Evolutionary conservation across 2,888 invertebrate genomes (phyloP).

Genomic region (Epirrita christyi): DNA sequence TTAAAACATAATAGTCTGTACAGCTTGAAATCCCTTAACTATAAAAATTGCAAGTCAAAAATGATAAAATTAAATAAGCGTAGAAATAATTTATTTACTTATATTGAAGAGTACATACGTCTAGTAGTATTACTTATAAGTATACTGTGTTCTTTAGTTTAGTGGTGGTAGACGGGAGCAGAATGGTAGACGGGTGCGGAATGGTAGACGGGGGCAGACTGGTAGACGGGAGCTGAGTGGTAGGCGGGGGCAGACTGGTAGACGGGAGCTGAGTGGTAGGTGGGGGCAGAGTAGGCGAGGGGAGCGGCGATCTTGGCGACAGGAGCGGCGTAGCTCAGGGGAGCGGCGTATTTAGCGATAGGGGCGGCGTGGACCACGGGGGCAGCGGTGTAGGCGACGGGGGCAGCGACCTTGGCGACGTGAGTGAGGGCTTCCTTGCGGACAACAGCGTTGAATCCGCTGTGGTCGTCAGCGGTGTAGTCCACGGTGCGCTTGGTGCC

Average conservation of each 20-base stretch:
- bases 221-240: slow-evolving; percentile 45
- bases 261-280: slow-evolving; percentile 61
- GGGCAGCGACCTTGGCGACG: slow-evolving; percentile 50
- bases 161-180: slow-evolving; percentile 71
- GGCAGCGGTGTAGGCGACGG: slow-evolving; percentile 48
- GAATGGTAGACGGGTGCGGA: slow-evolving; percentile 49
- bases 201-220: slow-evolving; percentile 55
- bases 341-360: slow-evolving; percentile 56
- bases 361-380: slow-evolving; percentile 47
- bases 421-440: slow-evolving; percentile 69
- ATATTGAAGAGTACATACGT: not conserved
- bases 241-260: slow-evolving; percentile 64
- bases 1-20: too few species aligned
- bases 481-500: slow-evolving; percentile 81
- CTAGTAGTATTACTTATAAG: not conserved
- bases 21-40: too few species aligned
- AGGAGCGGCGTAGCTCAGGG: slow-evolving; percentile 49
- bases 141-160: slow-evolving; percentile 31
- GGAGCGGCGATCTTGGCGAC: slow-evolving; percentile 43
- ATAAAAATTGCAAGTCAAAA: too few species aligned
- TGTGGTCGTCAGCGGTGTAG: slow-evolving; percentile 75
- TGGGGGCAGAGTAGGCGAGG: slow-evolving; percentile 67
- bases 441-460: slow-evolving; percentile 81
- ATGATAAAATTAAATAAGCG: not conserved
- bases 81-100: slow-evolving; percentile 14